Conservation (phyloP, 2,797 vertebrate genomes). For the Agapornis canus region DNA sequence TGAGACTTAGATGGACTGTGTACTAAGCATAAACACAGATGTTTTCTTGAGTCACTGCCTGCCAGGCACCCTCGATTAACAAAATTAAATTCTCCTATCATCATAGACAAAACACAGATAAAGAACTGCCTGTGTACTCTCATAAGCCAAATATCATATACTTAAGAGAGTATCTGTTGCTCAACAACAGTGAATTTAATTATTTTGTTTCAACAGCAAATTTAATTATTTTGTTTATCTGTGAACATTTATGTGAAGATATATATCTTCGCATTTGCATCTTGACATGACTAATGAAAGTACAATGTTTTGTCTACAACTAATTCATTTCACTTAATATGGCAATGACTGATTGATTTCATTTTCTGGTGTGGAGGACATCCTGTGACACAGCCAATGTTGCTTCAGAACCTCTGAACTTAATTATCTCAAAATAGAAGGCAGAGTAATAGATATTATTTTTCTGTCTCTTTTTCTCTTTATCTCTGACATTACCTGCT, state of each 20-base stretch:
- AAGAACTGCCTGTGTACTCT: background rate
- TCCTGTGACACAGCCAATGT: background rate
- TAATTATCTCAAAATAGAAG: slow-evolving; percentile 27
- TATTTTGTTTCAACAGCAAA: slow-evolving; percentile 38
- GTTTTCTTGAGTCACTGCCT: background rate
- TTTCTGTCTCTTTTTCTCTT: background rate
- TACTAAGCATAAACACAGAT: slow-evolving; percentile 15
- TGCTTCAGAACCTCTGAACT: slow-evolving; percentile 34
- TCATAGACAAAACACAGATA: background rate
- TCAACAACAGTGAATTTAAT: slow-evolving; percentile 33
- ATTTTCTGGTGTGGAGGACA: slow-evolving; percentile 35
- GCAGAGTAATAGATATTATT: background rate
- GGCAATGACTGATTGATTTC: slow-evolving; percentile 27
- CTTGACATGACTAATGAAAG: slow-evolving; percentile 51
- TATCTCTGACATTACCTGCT: slow-evolving; percentile 24
- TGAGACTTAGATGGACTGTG: background rate
- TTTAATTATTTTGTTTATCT: slow-evolving; percentile 56
- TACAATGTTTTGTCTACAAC: background rate
- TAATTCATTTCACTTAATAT: slow-evolving; percentile 29
- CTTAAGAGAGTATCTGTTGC: background rate
- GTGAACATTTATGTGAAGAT: slow-evolving; percentile 1
- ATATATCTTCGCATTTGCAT: slow-evolving; percentile 11
- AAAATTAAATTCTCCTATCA: background rate
- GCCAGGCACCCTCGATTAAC: background rate
- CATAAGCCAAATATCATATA: background rate